These are phyloP conservation scores for Neoseiulus cucumeris DNA, from an alignment of 1,140 invertebrate genomes.

Conservation along the genomic window DNA sequence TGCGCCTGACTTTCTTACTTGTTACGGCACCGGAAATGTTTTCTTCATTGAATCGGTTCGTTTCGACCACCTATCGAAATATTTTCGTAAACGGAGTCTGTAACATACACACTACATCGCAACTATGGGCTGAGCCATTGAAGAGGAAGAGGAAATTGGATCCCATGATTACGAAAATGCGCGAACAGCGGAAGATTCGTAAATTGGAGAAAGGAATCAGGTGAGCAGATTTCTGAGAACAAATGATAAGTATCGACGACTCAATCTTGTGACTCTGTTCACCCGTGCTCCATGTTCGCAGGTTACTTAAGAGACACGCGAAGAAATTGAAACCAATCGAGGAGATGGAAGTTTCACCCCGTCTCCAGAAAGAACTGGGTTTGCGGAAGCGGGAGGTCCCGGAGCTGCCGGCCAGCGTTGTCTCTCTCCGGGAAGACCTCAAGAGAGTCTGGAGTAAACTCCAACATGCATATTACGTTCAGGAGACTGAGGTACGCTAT, in stretches of 20 bases:
- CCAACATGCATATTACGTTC: background rate
- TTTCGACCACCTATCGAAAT: too few relatives aligned
- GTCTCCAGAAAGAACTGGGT: conserved; percentile 34
- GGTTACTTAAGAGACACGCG: conserved; percentile 47
- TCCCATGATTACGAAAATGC: conserved; percentile 46
- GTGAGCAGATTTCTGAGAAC: background rate
- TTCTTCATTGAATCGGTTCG: too few relatives aligned
- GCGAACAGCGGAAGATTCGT: conserved; percentile 54
- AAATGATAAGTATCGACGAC: background rate
- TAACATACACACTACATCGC: background rate
- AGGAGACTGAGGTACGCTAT: background rate
- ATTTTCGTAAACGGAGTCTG: too few relatives aligned
- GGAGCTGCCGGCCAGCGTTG: background rate
- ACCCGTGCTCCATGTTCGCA: background rate
- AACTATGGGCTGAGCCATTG: conserved; percentile 46
- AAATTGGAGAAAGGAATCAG: conserved; percentile 61
- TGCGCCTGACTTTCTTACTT: too few relatives aligned
- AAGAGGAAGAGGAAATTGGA: conserved; percentile 71
- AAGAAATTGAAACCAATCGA: conserved; percentile 57
- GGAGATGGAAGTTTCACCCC: conserved; percentile 48
- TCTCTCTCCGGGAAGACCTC: background rate
- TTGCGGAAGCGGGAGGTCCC: conserved; percentile 7
- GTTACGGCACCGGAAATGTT: too few relatives aligned
- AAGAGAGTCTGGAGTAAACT: background rate
- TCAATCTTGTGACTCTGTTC: background rate